Evolutionary conservation across 2,888 invertebrate genomes (phyloP), one percentile per base, ranked within the genome.

Genomic region (Melolontha melolontha): DNA sequence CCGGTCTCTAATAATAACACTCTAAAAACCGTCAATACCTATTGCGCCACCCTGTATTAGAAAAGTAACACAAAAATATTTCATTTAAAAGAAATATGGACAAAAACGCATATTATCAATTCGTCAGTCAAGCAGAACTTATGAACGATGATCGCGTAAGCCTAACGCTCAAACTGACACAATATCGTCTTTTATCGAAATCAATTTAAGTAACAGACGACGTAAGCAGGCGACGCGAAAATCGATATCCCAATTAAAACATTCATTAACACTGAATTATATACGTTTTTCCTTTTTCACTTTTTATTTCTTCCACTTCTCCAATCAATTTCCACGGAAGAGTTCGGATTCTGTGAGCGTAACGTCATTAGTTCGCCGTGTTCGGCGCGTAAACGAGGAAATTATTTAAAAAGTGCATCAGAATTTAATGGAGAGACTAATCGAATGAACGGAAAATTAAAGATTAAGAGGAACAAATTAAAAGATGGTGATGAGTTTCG

Each of bases 401-500:
- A 59, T 59, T 59, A 59, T 59, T 59, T 59, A 59, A 59, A 59
- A 59, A 59, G 59, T 55, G 64, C 55, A 63, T 63, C 67, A 52
- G 55, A 44, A 54, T 64, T 67, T 67, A 74, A 73, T 74, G 66
- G 71, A 64, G 66, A 29, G 70, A 66, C 66, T 76, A 76, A 75
- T 74, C 71, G 69, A 71, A 76, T 76, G 68, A 70, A 74, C 73
- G 68, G 72, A 72, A 59, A 75, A 74, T 75, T 74, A 74, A 73
- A 73, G 72, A 70, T 73, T 73, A 73, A 75, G 74, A 74, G 74
- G 68, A 69, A 70, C 73, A 75, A 75, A 75, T 76, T 74, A 75
- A 75, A 75, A 76, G 75, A 76, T 74, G 75, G 72, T 75, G 73
- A 75, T 76, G 76, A 75, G 74, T 74, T 75, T 75, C 72, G 71